Percentiles rank a stretch among this genome's conserved stretches.
These are phyloP conservation scores for Drosophila meridionalis DNA, from an alignment of 2,888 invertebrate genomes.

Conservation along the genomic window DNA sequence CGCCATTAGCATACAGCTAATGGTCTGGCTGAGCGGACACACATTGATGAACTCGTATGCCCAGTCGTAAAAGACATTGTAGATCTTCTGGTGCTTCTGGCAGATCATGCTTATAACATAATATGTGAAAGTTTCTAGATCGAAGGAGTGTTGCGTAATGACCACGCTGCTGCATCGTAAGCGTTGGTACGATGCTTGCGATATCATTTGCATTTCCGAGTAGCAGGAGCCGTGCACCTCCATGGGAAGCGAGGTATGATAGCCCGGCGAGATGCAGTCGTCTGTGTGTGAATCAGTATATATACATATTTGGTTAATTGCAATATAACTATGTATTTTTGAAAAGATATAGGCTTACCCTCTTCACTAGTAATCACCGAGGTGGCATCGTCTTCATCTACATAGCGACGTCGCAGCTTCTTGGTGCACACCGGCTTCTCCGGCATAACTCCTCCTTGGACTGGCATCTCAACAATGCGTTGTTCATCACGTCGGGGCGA, in stretches of 20 bases:
- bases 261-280: slow-evolving; percentile 85
- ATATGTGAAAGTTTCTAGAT: slow-evolving; percentile 85
- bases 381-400: slow-evolving; percentile 85
- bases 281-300: slow-evolving; percentile 59
- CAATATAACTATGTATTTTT: neutral
- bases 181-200: slow-evolving; percentile 84
- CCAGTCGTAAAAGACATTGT: slow-evolving; percentile 85
- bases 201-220: slow-evolving; percentile 85
- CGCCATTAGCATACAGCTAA: slow-evolving; percentile 84
- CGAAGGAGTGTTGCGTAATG: slow-evolving; percentile 85
- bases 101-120: slow-evolving; percentile 85
- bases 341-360: slow-evolving; percentile 63
- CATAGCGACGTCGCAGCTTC: slow-evolving; percentile 83
- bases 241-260: slow-evolving; percentile 85
- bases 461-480: slow-evolving; percentile 82
- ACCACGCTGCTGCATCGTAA: slow-evolving; percentile 83
- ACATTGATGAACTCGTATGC: slow-evolving; percentile 84
- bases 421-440: slow-evolving; percentile 85
- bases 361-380: slow-evolving; percentile 85
- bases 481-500: slow-evolving; percentile 84
- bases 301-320: neutral
- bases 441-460: slow-evolving; percentile 79
- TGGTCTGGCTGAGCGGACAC: slow-evolving; percentile 83
- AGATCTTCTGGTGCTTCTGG: slow-evolving; percentile 84
- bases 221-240: slow-evolving; percentile 85